Conservation (phyloP, 1,140 invertebrate genomes). For the Drosophila melanica region DNA sequence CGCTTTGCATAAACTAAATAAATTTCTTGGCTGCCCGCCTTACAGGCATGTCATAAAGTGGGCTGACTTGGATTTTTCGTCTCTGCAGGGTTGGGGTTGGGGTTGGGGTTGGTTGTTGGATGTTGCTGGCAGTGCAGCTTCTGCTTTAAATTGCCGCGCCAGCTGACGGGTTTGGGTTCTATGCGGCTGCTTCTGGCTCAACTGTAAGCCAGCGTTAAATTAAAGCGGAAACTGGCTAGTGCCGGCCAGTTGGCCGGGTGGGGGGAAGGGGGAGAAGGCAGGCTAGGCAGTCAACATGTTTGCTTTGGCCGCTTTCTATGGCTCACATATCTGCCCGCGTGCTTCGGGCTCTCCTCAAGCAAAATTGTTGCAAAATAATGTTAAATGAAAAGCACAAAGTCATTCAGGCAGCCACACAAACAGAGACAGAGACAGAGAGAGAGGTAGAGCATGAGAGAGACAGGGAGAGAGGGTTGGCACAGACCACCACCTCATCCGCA, state of each 20-base stretch:
- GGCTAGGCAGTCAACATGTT: slow-evolving; percentile 48
- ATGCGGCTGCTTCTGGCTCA: slow-evolving; percentile 24
- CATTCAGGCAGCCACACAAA: slow-evolving; percentile 49
- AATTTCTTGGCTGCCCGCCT: slow-evolving; percentile 52
- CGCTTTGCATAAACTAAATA: slow-evolving; percentile 77
- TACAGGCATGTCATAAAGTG: slow-evolving; percentile 47
- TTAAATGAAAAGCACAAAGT: slow-evolving; percentile 81
- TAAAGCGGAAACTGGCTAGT: slow-evolving; percentile 74
- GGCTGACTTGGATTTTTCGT: slow-evolving; percentile 28
- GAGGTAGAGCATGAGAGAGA: too few relatives aligned
- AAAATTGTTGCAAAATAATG: slow-evolving; percentile 79
- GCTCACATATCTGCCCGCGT: slow-evolving; percentile 47
- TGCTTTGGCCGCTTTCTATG: slow-evolving; percentile 72
- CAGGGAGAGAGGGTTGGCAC: not conserved
- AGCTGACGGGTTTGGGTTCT: slow-evolving; percentile 44
- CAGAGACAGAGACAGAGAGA: not conserved
- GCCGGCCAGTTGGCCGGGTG: not conserved
- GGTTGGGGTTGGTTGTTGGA: not conserved
- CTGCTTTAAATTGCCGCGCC: slow-evolving; percentile 65
- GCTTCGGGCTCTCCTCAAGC: slow-evolving; percentile 24
- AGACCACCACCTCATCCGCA: slow-evolving; percentile 30
- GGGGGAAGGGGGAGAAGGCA: slow-evolving; percentile 9
- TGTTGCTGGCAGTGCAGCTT: slow-evolving; percentile 41
- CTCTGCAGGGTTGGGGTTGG: not conserved
- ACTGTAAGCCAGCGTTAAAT: slow-evolving; percentile 67